Base-by-base conservation (phyloP, 2,888 invertebrate species). In the Ctena decussata region DNA sequence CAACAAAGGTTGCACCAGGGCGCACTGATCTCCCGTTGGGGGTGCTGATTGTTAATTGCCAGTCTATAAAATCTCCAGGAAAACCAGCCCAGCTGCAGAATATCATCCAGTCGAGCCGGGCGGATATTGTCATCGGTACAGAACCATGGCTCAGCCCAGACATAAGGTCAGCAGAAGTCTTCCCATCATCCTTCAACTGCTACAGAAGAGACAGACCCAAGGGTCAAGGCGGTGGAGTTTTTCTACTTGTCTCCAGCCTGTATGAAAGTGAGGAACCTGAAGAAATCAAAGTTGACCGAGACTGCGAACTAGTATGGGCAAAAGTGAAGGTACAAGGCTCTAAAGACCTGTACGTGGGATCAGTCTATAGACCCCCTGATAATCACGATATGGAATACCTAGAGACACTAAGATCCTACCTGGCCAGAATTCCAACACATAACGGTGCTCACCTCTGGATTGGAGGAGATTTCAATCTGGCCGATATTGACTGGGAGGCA, bases 121-220 rank as follows among this genome's bases (percentile, higher is more conserved):
- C 77, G 3, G 65, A 76, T 12, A 60, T 76, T 65, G 30, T 77
- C 21, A 77, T 77, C 6, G 77, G 77, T 18, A 77, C 65, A 0
- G 77, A 77, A 77, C 60, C 77, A 57, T 77, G 77, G 77, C 77
- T 77, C 11, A 44, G 53, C 15, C 30, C 44, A 27, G 46, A 69
- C 15, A 69, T 69, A 0, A 27, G n/a, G 15, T 57, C 35, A 27
- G 18, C 35, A 0, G 77, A 77, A 39, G 77, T 77, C 12, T 65
- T 69, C 46, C 70, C 44, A 44, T 8, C 18, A 69, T 12, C 21
- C 12, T 69, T 41, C 44, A 77, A 69, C 21, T 12, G 32, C 57
- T 77, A 77, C 44, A 30, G 44, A 11, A 77, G 46, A 69, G 69
- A 69, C 46, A 0, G 69, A 3, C 41, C 69, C 8, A 60, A 35